Percentiles rank a stretch among this genome's conserved stretches.
These are phyloP conservation scores for Argya squamiceps DNA, from an alignment of 2,797 vertebrate genomes.

Conservation along the genomic window DNA sequence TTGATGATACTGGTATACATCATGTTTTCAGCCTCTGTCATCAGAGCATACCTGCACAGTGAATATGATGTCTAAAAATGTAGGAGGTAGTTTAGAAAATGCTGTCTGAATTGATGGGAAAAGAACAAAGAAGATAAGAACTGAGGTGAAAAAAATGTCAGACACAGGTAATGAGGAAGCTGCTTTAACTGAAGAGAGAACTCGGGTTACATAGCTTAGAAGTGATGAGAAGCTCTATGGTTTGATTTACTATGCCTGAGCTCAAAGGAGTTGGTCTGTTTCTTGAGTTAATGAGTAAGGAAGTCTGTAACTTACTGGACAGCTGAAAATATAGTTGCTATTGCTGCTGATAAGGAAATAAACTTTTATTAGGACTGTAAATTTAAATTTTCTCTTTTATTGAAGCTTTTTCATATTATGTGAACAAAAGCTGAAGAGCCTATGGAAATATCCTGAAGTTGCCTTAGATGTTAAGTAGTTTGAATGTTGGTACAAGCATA, in stretches of 20 bases:
- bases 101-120: background rate
- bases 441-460: background rate
- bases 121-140: background rate
- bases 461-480: background rate
- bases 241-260: background rate
- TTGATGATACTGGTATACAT: background rate
- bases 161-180: background rate
- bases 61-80: background rate
- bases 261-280: background rate
- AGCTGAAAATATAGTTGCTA: background rate
- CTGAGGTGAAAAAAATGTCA: background rate
- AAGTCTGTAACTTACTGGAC: background rate
- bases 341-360: conserved; percentile 2
- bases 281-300: conserved; percentile 4
- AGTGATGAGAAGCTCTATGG: background rate
- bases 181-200: background rate
- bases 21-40: background rate
- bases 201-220: background rate
- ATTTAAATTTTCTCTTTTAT: background rate
- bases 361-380: background rate
- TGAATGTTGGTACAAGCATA: background rate
- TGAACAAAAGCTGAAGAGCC: background rate
- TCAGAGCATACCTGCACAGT: background rate
- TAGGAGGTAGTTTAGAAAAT: background rate
- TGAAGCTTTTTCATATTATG: background rate